These are phyloP conservation scores for Campopleginae sp. DNA, from an alignment of 2,888 invertebrate genomes.

Conservation along the genomic window DNA sequence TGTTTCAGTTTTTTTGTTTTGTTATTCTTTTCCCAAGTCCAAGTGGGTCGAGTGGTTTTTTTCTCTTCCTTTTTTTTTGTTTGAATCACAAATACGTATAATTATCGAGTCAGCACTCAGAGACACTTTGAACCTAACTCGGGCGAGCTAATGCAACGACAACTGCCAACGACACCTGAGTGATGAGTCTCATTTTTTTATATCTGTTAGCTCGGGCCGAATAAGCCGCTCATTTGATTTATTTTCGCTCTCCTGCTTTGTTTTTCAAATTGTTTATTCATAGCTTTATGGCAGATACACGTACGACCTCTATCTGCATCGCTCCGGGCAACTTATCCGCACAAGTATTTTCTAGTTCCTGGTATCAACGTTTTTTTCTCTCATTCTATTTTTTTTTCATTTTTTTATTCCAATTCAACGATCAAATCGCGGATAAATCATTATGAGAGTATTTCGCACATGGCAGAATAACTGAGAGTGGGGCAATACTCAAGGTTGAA, in stretches of 20 bases:
- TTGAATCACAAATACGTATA: constrained; percentile 9
- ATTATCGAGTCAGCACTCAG: constrained; percentile 37
- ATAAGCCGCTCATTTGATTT: background rate
- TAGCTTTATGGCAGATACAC: constrained; percentile 12
- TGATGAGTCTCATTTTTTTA: constrained; percentile 32
- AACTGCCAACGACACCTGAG: constrained; percentile 46
- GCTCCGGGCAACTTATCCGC: constrained; percentile 28
- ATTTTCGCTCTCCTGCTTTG: background rate
- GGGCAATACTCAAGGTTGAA: constrained; percentile 60
- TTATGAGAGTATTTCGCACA: constrained; percentile 33
- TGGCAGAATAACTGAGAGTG: background rate
- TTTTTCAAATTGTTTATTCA: background rate
- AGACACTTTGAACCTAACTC: constrained; percentile 5
- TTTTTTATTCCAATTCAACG: constrained; percentile 37
- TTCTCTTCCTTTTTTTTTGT: background rate
- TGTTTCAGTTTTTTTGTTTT: constrained; percentile 25
- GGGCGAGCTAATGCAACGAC: constrained; percentile 18
- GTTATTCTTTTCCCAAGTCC: constrained; percentile 24
- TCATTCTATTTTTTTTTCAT: constrained; percentile 14
- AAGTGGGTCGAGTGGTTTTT: background rate
- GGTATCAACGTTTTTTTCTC: constrained; percentile 27
- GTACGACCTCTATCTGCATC: constrained; percentile 27
- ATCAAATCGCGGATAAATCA: constrained; percentile 37
- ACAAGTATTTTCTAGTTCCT: constrained; percentile 54
- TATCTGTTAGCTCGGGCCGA: background rate